A percentile compares a stretch with the other conserved stretches of the same genome.
phyloP scores from a whole-genome alignment of 2,888 invertebrate genomes.

The Caenorhabditis sp. region DNA sequence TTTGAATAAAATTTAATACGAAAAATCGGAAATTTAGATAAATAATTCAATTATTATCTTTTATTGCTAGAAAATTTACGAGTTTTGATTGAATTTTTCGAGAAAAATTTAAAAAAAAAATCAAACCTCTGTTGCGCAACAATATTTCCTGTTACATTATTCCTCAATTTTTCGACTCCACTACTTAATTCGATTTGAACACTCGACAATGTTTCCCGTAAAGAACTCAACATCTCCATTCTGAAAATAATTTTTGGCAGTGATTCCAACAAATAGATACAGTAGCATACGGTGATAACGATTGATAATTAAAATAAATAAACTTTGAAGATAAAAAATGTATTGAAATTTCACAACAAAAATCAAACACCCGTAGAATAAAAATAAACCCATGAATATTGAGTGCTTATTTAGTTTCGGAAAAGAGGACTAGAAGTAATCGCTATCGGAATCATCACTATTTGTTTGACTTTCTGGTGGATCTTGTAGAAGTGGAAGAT shows the following conservation, averaged over 20 bases:
- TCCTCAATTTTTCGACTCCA: slow-evolving; percentile 45
- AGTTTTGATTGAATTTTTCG: too few species aligned
- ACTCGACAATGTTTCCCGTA: slow-evolving; percentile 47
- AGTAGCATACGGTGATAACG: background rate
- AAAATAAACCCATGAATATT: too few species aligned
- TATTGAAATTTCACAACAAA: background rate
- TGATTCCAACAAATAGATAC: too few species aligned
- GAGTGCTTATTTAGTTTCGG: too few species aligned
- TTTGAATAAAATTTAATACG: too few species aligned
- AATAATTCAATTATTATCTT: too few species aligned
- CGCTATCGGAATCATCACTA: slow-evolving; percentile 15
- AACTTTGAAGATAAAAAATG: background rate
- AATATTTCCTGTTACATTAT: slow-evolving; percentile 43
- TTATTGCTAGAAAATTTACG: too few species aligned
- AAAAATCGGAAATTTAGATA: background rate
- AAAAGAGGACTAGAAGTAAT: slow-evolving; percentile 24
- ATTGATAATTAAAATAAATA: background rate
- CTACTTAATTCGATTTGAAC: slow-evolving; percentile 50
- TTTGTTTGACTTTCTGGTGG: slow-evolving; percentile 1
- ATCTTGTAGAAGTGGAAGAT: slow-evolving; percentile 15
- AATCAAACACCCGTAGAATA: background rate
- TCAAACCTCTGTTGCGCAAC: slow-evolving; percentile 41
- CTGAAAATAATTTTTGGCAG: background rate
- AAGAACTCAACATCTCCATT: slow-evolving; percentile 49
- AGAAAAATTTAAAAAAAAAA: too few species aligned